These are phyloP conservation scores for Coelopa frigida DNA, from an alignment of 1,140 invertebrate genomes.

Conservation along the genomic window DNA sequence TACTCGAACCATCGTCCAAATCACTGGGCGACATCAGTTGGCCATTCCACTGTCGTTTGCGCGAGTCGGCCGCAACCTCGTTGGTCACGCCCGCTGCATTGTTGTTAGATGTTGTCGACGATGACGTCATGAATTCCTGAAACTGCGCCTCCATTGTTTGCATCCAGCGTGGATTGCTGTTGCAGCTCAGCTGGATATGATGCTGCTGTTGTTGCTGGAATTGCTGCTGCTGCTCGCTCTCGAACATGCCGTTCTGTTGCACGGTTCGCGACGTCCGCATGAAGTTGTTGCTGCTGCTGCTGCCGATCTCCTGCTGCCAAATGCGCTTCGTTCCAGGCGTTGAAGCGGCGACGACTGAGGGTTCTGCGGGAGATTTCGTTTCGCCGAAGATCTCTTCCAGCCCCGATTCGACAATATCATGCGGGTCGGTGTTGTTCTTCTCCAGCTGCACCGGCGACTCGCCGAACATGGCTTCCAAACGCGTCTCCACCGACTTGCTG, in stretches of 20 bases:
- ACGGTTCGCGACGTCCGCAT: conserved; percentile 7
- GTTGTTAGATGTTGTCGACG: conserved; percentile 13
- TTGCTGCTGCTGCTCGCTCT: conserved; percentile 14
- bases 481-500: conserved; percentile 41
- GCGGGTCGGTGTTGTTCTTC: conserved; percentile 28
- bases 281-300: conserved; percentile 8
- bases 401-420: conserved; percentile 37
- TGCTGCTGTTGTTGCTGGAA: conserved; percentile 13
- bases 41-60: conserved; percentile 38
- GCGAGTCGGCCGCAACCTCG: conserved; percentile 14
- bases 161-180: conserved; percentile 40
- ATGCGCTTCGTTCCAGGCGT: no score
- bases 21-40: conserved; percentile 36
- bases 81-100: conserved; percentile 19
- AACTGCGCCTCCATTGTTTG: conserved; percentile 39
- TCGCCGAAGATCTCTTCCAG: conserved; percentile 42
- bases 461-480: conserved; percentile 43
- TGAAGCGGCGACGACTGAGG: no score
- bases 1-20: conserved; percentile 32
- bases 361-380: conserved; percentile 21
- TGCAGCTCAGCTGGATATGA: conserved; percentile 37
- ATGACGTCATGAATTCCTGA: conserved; percentile 23
- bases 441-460: conserved; percentile 40
- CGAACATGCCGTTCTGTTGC: conserved; percentile 14
- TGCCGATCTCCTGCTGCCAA: background rate